Evolutionary conservation across 2,113 vertebrate genomes (phyloP), one percentile per base, ranked within the genome.

Genomic region (Rhea americana): DNA sequence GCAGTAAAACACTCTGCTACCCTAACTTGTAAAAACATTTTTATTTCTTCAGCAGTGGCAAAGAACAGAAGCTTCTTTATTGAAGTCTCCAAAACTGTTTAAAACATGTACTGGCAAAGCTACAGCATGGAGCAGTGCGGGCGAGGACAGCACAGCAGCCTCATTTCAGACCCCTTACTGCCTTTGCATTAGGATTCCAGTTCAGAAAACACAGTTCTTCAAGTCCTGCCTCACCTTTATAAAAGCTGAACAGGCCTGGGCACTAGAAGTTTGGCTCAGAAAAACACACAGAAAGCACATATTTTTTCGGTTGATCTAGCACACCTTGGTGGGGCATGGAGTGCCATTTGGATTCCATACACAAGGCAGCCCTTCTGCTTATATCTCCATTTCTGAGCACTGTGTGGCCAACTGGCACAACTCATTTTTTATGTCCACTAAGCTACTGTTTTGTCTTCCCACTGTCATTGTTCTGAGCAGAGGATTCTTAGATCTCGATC

Each of bases 11-110:
- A 59, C 39, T 63, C 71, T 65, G 56, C 77, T 80, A 67, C 61
- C 8, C 56, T 74, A 89, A 84, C 89, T 94, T 93, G 85, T 74
- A 80, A 82, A 96, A 95, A 51, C 67, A 41, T 91, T 90, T 95
- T 83, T 79, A 77, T 80, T 95, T 85, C 87, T 65, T 85, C 76
- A 96, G 75, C 65, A 58, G 56, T 50, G 74, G 63, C 72, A 92
- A 80, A 92, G 80, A 91, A 86, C 89, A 93, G 92, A 91, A 76
- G 65, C 24, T 62, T 67, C 85, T 94, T 73, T 83, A 88, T 50
- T 90, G 62, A 94, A 68, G 20, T 56, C 61, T 90, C 50, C 80
- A 89, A 93, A 95, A 63, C 48, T 53, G 66, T 55, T 95, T 94
- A 50, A 95, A 94, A 89, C 77, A 62, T 35, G 6, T 48, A 61